Conservation (phyloP, 2,888 invertebrate species). For the Eutolmus rufibarbis region DNA sequence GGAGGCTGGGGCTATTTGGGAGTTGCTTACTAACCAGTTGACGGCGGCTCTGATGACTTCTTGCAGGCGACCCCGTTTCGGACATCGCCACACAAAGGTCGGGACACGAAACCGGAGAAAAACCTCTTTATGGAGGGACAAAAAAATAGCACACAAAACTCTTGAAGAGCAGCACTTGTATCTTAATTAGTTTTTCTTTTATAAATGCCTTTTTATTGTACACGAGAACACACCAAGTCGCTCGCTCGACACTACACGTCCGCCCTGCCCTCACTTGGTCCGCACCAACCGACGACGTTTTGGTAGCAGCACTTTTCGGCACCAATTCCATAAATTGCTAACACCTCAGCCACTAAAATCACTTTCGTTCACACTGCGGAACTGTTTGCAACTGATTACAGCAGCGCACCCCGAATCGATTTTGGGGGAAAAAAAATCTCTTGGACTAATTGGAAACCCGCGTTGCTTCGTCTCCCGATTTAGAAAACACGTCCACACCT, state of each 20-base stretch:
- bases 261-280: neutral
- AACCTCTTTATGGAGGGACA: neutral
- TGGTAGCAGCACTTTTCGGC: neutral
- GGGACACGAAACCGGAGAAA: neutral
- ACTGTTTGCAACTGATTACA: conserved; percentile 8
- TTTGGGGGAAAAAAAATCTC: conserved; percentile 35
- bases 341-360: neutral
- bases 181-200: neutral
- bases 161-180: neutral
- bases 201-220: neutral
- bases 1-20: neutral
- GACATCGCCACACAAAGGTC: conserved; percentile 56
- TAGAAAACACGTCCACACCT: conserved; percentile 54
- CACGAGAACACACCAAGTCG: neutral
- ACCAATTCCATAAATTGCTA: neutral
- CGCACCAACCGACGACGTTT: neutral
- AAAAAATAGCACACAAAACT: neutral
- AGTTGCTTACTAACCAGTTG: conserved; percentile 59
- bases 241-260: neutral
- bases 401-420: neutral
- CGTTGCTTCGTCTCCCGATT: conserved; percentile 45
- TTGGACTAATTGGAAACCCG: conserved; percentile 45
- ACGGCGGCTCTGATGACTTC: conserved; percentile 55
- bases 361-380: neutral
- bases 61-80: conserved; percentile 59